Conservation (phyloP, 1,140 invertebrate genomes). For the Leptopilina clavipes region DNA sequence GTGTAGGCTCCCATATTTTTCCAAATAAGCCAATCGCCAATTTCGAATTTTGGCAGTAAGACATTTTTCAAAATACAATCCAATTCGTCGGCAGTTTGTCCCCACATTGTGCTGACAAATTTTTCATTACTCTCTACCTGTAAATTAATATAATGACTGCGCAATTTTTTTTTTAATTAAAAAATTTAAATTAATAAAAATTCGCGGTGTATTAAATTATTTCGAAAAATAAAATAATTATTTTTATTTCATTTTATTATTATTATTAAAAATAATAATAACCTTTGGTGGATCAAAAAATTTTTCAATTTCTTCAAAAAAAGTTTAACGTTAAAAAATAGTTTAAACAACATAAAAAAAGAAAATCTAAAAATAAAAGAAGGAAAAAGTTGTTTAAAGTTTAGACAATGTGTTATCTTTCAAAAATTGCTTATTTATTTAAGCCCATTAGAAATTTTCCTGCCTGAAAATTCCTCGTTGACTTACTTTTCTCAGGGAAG, state of each 20-base stretch:
- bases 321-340: too few relatives aligned
- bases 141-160: not conserved
- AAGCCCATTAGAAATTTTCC: not conserved
- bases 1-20: constrained; percentile 78
- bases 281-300: too few relatives aligned
- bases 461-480: not conserved
- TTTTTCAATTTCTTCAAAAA: too few relatives aligned
- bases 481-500: constrained; percentile 74
- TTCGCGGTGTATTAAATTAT: too few relatives aligned
- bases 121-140: constrained; percentile 44
- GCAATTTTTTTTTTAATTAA: too few relatives aligned
- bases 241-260: too few relatives aligned
- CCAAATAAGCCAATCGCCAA: constrained; percentile 77
- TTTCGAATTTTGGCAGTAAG: constrained; percentile 69
- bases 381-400: not conserved
- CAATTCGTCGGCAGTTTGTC: constrained; percentile 79
- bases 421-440: not conserved
- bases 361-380: not conserved
- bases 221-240: too few relatives aligned
- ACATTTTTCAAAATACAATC: constrained; percentile 75
- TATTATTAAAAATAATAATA: too few relatives aligned
- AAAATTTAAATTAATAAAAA: too few relatives aligned
- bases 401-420: not conserved
- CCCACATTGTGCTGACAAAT: constrained; percentile 74
- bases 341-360: not conserved